phyloP scores from a whole-genome alignment of 2,113 vertebrate genomes.

The Megaceryle torquata region DNA sequence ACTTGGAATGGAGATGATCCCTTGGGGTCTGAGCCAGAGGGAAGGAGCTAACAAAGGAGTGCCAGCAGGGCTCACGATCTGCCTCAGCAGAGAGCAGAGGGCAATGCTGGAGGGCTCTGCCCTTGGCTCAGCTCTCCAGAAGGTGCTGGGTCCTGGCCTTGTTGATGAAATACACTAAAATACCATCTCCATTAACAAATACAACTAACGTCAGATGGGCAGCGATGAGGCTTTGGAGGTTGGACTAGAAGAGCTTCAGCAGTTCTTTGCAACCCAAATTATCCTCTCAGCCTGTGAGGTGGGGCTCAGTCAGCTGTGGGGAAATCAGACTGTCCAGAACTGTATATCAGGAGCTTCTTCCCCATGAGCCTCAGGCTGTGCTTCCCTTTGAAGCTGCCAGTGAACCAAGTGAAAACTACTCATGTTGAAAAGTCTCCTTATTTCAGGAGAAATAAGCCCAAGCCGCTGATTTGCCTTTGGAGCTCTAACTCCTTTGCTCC shows the following conservation, averaged over 20 bases:
- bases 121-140: too few relatives aligned
- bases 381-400: not conserved
- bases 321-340: not conserved
- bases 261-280: not conserved
- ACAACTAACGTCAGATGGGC: not conserved
- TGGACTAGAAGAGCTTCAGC: not conserved
- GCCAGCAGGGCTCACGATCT: too few relatives aligned
- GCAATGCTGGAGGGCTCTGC: too few relatives aligned
- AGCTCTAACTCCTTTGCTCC: not conserved
- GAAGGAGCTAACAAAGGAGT: too few relatives aligned
- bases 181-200: not conserved
- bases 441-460: not conserved
- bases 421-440: not conserved
- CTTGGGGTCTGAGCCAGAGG: too few relatives aligned
- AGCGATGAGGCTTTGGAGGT: not conserved
- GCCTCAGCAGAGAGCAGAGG: too few relatives aligned
- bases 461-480: not conserved
- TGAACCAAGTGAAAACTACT: not conserved
- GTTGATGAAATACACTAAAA: not conserved
- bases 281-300: not conserved
- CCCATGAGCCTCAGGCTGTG: fast-evolving
- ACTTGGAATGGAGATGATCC: too few relatives aligned
- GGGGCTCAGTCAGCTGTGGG: not conserved
- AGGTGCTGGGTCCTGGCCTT: too few relatives aligned
- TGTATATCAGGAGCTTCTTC: not conserved